These are phyloP conservation scores for Butorides virescens DNA, from an alignment of 2,113 vertebrate genomes.

Conservation along the genomic window DNA sequence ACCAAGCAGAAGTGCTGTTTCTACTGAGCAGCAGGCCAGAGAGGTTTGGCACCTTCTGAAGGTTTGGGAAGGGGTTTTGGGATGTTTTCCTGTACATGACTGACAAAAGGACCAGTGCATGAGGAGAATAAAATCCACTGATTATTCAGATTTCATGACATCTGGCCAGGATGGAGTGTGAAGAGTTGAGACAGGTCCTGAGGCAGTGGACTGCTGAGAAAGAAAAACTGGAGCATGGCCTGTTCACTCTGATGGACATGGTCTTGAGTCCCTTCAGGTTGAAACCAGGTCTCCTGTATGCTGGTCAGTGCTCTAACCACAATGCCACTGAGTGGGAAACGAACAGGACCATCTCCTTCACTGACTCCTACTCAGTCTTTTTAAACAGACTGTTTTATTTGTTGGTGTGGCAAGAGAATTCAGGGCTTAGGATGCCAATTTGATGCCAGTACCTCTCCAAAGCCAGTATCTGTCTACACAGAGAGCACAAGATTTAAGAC, in stretches of 20 bases:
- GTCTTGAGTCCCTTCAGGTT: not conserved
- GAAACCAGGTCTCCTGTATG: not conserved
- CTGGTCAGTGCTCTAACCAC: not conserved
- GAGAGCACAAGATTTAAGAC: not conserved
- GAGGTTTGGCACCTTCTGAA: not conserved
- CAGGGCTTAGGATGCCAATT: not conserved
- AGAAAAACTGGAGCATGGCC: not conserved
- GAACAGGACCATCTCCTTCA: not conserved
- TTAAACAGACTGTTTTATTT: not conserved
- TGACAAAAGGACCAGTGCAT: not conserved
- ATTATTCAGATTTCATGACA: not conserved
- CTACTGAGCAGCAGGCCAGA: not conserved
- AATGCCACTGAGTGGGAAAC: not conserved
- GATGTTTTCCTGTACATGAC: not conserved
- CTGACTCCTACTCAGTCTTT: not conserved
- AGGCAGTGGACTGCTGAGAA: not conserved
- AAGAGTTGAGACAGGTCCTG: not conserved
- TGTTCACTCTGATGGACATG: fast-evolving
- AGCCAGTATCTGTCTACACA: not conserved
- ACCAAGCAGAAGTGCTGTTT: not conserved
- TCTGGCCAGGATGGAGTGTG: not conserved
- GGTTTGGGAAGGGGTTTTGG: not conserved
- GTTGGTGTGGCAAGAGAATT: not conserved
- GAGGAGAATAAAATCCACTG: not conserved
- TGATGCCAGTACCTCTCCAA: not conserved